Base-by-base conservation (phyloP, 2,797 vertebrate genomes). In the Sebastes flavidus region DNA sequence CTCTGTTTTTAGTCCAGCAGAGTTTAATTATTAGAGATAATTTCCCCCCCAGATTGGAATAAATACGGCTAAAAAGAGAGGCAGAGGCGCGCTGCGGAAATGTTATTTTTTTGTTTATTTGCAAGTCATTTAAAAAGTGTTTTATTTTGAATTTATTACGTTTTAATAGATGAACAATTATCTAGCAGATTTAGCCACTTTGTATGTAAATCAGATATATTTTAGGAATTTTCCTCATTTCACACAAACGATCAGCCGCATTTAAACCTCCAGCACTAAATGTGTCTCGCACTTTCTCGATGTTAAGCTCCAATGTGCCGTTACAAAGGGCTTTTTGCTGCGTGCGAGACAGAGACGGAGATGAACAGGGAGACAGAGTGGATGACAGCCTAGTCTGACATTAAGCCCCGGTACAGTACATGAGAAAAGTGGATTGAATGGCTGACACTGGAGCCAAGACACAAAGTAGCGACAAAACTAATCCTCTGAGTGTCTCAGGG, bases 1-100 rank as follows among this genome's bases (percentile, higher is more conserved):
- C 88, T 93, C 90, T 90, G 83, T 94, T 94, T 91, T 87, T 88
- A 91, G 91, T 87, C 91, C 83, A 84, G 83, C 87, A 72, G 81
- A 86, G 88, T 95, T 96, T 95, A 96, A 96, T 95, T 94, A 94
- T 95, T 93, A 88, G 93, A 89, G 88, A 95, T 95, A 88, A 92
- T 91, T 88, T 86, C 22, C 65, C 80, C 72, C 80, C 52, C 59
- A 70, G 81, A 83, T 81, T 90, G 82, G 85, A 91, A 91, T 93
- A 90, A 94, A 94, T 84, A 67, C 10, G 32, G 54, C 75, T 88
- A 76, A 82, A 88, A 74, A 85, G 75, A 71, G 22, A 59, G 60
- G 65, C 63, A 78, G 84, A 73, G 63, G 67, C 66, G 18, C 1
- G 4, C 52, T 27, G 72, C 0, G 12, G 49, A 38, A 76, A 11